Conservation (phyloP, 30 jellyfish, hydroid and myxozoan genomes). For the Thelohanellus kitauei region DNA sequence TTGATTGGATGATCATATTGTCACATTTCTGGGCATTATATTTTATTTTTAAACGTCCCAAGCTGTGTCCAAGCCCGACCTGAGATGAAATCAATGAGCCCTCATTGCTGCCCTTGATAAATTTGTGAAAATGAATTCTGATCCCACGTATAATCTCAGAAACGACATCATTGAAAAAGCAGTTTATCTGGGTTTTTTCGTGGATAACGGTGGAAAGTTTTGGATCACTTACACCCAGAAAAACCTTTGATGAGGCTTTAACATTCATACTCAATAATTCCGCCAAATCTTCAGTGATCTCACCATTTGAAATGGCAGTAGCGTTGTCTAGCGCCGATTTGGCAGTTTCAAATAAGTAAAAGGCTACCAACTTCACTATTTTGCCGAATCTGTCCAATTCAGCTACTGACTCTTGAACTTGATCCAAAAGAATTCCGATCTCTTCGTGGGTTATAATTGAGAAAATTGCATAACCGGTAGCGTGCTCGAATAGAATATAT, state of each 20-base stretch:
- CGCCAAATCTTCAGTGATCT: background rate
- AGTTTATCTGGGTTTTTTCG: conserved; percentile 28
- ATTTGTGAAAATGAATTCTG: conserved; percentile 37
- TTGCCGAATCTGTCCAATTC: conserved; percentile 72
- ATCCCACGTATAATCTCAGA: conserved; percentile 46
- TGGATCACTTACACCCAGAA: conserved; percentile 47
- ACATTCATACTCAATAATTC: too few species aligned
- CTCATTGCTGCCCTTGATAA: conserved; percentile 53
- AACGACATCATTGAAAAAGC: conserved; percentile 40
- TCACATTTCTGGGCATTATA: conserved; percentile 76
- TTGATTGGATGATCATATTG: conserved; percentile 70
- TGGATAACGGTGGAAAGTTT: conserved; percentile 52
- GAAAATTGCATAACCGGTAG: conserved; percentile 80
- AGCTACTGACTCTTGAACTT: conserved; percentile 49
- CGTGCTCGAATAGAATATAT: conserved; percentile 56
- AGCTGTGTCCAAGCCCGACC: conserved; percentile 77
- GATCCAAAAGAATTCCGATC: conserved; percentile 50
- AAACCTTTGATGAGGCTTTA: too few species aligned
- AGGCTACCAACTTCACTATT: conserved; percentile 39
- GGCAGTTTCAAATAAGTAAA: conserved; percentile 48
- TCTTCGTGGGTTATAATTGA: conserved; percentile 52
- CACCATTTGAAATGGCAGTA: conserved; percentile 56
- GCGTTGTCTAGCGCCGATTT: conserved; percentile 46
- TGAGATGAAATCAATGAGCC: conserved; percentile 37
- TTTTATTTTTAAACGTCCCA: conserved; percentile 55